Percentiles rank a stretch among this genome's conserved stretches.
phyloP scores from a whole-genome alignment of 2,797 vertebrate species.

The Acanthornis magna region DNA sequence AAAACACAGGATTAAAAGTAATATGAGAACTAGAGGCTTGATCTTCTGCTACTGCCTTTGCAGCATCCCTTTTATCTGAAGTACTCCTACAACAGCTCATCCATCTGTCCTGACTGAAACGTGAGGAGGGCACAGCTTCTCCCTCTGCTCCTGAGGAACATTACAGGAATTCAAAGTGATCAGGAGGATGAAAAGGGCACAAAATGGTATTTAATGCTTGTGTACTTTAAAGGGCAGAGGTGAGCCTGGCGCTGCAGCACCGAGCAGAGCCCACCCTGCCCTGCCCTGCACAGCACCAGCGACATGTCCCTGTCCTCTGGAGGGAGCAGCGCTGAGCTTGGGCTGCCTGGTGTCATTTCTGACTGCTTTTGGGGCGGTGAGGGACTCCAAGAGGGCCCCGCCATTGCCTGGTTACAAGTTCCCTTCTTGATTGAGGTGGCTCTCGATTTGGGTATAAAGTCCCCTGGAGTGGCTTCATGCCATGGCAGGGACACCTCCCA shows the following conservation, averaged over 20 bases:
- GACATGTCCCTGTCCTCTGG: not conserved
- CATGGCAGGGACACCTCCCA: not conserved
- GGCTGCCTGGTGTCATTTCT: not conserved
- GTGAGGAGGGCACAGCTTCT: not conserved
- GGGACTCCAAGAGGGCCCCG: no score
- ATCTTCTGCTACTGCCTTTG: not conserved
- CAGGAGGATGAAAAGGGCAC: not conserved
- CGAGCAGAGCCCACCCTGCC: fast-evolving
- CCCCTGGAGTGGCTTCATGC: not conserved
- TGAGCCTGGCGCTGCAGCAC: not conserved
- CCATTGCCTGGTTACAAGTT: not conserved
- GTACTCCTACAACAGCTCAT: not conserved
- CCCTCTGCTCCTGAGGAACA: fast-evolving
- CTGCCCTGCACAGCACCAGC: fast-evolving
- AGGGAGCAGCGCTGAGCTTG: not conserved
- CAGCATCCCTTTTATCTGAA: not conserved
- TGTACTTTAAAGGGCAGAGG: not conserved
- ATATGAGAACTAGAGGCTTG: not conserved
- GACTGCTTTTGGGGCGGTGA: not conserved
- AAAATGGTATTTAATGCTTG: not conserved
- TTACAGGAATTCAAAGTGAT: not conserved
- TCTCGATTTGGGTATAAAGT: not conserved
- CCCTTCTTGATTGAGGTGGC: fast-evolving
- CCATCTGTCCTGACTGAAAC: not conserved
- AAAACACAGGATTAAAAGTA: not conserved